phyloP scores from a whole-genome alignment of 2,113 vertebrate genomes.

The Okapia johnstoni region DNA sequence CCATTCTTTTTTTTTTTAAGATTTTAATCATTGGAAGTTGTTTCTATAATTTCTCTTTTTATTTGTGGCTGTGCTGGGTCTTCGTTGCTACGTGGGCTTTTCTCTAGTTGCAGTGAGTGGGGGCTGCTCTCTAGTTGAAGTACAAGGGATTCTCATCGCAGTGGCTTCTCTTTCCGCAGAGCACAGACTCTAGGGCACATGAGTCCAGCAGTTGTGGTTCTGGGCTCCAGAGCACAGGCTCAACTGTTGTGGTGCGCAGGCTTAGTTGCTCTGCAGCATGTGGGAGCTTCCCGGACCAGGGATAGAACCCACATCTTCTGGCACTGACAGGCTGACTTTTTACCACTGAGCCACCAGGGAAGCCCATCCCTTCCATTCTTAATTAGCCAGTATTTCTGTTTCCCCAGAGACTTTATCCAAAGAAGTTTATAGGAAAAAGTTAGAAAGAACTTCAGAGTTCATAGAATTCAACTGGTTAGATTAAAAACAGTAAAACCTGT shows the following conservation, averaged over 20 bases:
- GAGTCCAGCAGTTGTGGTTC: not conserved
- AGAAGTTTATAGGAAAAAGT: not conserved
- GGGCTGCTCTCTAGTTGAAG: not conserved
- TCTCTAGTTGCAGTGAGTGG: not conserved
- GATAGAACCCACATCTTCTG: not conserved
- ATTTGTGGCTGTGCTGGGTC: not conserved
- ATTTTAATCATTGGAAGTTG: not conserved
- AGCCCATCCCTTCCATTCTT: not conserved
- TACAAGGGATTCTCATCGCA: not conserved
- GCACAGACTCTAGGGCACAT: not conserved
- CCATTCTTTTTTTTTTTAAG: not conserved
- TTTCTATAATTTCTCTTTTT: not conserved
- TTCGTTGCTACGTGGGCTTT: not conserved
- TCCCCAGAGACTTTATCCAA: not conserved
- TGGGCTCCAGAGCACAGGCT: not conserved
- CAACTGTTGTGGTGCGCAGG: rapidly evolving
- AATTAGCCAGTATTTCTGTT: not conserved
- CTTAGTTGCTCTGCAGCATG: not conserved
- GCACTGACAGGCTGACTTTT: not conserved
- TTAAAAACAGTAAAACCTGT: not conserved
- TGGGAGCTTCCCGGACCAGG: not conserved
- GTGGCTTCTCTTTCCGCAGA: not conserved
- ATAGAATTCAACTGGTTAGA: no score
- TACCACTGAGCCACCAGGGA: not conserved
- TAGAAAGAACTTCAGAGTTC: not conserved